Conservation (phyloP, 2,113 vertebrate genomes). For the Heptranchias perlo region DNA sequence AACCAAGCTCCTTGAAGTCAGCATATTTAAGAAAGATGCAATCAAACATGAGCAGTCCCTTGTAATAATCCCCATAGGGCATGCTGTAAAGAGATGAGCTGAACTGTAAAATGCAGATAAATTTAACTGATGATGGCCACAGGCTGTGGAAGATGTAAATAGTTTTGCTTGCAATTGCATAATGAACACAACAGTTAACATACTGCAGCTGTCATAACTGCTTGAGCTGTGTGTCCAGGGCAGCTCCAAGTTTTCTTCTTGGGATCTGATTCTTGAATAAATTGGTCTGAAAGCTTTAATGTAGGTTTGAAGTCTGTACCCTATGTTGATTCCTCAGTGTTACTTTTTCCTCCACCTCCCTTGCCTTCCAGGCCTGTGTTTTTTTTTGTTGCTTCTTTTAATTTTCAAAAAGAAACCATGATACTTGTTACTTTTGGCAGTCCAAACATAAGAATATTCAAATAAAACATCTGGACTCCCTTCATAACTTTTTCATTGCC, state of each 20-base stretch:
- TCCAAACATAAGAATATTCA: not conserved
- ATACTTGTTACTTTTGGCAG: not conserved
- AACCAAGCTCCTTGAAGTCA: too few species aligned
- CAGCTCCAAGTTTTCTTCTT: not conserved
- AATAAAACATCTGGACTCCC: too few species aligned
- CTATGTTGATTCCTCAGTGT: too few species aligned
- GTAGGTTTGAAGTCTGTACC: not conserved
- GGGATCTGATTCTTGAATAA: not conserved
- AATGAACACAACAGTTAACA: not conserved
- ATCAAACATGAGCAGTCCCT: too few species aligned
- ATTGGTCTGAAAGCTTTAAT: not conserved
- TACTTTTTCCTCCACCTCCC: too few species aligned
- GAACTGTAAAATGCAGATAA: not conserved
- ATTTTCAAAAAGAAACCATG: not conserved
- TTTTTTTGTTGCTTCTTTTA: not conserved
- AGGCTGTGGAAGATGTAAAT: not conserved
- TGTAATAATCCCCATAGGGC: not conserved
- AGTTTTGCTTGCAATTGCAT: not conserved
- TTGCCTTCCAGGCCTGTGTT: not conserved
- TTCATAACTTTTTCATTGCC: not conserved
- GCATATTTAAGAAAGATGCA: too few species aligned
- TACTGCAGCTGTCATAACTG: not conserved
- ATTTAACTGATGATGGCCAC: not conserved
- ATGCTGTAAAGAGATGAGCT: not conserved
- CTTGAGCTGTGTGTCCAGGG: not conserved